Evolutionary conservation across 2,797 vertebrate species (phyloP).

Genomic region (Poliocrania exsul): DNA sequence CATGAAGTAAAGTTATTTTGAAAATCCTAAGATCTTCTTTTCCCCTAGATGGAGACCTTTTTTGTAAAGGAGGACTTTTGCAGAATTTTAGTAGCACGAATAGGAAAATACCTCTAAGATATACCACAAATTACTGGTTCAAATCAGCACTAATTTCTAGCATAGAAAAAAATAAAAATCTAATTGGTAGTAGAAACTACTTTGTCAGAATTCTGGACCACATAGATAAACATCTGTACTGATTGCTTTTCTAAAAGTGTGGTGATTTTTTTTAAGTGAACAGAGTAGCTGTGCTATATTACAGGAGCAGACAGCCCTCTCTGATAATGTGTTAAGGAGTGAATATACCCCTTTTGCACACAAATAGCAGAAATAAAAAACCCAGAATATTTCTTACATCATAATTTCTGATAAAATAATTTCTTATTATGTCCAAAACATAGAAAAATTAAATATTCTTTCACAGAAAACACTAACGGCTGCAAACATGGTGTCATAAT

Average conservation of each 20-base stretch:
- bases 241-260: neutral
- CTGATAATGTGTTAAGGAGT: neutral
- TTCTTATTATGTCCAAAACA: neutral
- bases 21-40: neutral
- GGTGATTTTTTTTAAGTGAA: neutral
- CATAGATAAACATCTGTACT: neutral
- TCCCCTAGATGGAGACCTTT: neutral
- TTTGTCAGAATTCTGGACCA: neutral
- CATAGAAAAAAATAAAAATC: neutral
- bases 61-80: neutral
- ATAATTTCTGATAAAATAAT: neutral
- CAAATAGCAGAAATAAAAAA: neutral
- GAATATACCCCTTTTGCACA: neutral
- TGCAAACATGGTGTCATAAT: neutral
- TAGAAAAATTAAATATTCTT: neutral
- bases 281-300: neutral
- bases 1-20: neutral
- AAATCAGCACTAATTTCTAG: neutral
- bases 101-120: neutral
- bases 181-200: neutral
- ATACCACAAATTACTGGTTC: neutral
- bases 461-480: neutral
- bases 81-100: neutral
- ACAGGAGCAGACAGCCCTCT: neutral
- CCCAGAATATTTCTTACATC: neutral